Evolutionary conservation across 2,888 invertebrate species (phyloP).

Genomic region (Pachydiplax longipennis): DNA sequence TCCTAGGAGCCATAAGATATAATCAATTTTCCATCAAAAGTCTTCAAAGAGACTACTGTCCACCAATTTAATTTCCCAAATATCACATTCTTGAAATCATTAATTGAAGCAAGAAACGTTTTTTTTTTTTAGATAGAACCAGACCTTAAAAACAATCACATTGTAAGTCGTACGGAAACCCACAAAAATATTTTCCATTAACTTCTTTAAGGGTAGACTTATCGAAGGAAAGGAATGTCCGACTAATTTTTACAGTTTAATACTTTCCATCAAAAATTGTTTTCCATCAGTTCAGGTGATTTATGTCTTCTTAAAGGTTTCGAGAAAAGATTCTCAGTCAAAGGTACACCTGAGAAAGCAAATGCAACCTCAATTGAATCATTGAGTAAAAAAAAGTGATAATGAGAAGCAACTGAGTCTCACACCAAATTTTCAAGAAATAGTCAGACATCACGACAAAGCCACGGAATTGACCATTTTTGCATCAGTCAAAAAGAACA

Average conservation of each 20-base stretch:
- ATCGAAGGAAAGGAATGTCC: neutral
- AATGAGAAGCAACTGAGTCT: neutral
- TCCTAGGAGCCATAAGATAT: neutral
- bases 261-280: neutral
- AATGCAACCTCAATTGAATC: neutral
- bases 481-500: neutral
- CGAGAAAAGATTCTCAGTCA: neutral
- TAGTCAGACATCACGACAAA: neutral
- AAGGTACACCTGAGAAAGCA: neutral
- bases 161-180: neutral
- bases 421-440: neutral
- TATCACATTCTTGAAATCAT: slow-evolving; percentile 9
- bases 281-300: neutral
- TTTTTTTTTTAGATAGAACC: no score
- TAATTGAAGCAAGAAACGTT: neutral
- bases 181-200: neutral
- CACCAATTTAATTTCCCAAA: neutral
- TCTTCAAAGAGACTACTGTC: neutral
- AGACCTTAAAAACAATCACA: neutral
- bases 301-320: neutral
- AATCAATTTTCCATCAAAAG: neutral
- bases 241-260: neutral
- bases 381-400: neutral
- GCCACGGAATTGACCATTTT: neutral
- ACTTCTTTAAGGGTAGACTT: neutral